These are phyloP conservation scores for Cassiopea xamachana DNA, from an alignment of 30 jellyfish, hydroid and myxozoan species.

Conservation along the genomic window DNA sequence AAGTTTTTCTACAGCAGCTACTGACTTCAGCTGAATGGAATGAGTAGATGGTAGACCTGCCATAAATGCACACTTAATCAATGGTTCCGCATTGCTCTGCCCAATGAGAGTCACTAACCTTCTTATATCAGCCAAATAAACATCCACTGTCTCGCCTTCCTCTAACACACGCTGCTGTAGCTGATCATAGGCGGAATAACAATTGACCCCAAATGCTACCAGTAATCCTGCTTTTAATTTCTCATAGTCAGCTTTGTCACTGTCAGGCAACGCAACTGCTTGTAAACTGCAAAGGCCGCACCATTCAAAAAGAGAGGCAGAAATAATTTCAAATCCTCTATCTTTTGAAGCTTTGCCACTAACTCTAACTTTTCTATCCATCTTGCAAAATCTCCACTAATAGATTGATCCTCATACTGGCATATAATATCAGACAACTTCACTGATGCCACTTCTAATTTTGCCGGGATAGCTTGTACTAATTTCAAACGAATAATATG, in stretches of 20 bases:
- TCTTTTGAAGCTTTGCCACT: neutral
- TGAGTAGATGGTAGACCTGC: neutral
- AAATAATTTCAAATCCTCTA: neutral
- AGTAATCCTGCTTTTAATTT: neutral
- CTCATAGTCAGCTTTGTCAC: neutral
- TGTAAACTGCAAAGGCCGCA: neutral
- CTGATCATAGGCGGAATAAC: slow-evolving; percentile 1
- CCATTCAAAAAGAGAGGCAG: neutral
- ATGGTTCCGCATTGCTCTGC: neutral
- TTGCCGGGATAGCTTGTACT: slow-evolving; percentile 1
- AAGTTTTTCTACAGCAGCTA: neutral
- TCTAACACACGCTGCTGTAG: neutral
- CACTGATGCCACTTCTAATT: slow-evolving; percentile 5
- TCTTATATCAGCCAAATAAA: neutral
- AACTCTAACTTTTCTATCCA: slow-evolving; percentile 20
- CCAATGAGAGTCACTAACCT: neutral
- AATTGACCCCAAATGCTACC: neutral
- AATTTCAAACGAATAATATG: neutral
- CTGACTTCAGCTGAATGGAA: neutral
- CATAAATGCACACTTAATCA: neutral
- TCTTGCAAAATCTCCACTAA: neutral
- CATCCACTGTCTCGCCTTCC: slow-evolving; percentile 45
- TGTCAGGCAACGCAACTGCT: neutral
- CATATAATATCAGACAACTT: slow-evolving; percentile 11
- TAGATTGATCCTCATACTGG: slow-evolving; percentile 13